Evolutionary conservation across 2,113 vertebrate species (phyloP).

Genomic region (Stomatorhinus ivindoensis): DNA sequence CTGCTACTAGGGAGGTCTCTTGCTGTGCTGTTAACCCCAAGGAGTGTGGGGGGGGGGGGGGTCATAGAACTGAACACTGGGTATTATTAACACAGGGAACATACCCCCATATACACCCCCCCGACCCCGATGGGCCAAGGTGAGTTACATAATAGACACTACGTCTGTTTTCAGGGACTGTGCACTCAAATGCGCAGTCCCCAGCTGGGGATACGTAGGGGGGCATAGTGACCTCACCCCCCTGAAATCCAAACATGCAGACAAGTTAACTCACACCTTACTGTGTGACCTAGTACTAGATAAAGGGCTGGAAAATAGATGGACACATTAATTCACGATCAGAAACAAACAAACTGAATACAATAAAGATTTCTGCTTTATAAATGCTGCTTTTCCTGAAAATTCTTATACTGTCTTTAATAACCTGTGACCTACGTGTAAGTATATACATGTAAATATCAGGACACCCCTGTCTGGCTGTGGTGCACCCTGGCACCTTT

Average conservation of each 20-base stretch:
- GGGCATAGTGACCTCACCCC: neutral
- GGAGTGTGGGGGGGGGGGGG: neutral
- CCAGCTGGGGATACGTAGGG: neutral
- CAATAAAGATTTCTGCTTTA: neutral
- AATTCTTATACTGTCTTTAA: neutral
- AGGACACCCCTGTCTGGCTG: neutral
- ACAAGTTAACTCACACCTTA: neutral
- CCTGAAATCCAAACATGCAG: neutral
- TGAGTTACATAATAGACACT: conserved; percentile 30
- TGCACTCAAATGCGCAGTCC: neutral
- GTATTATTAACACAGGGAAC: conserved; percentile 43
- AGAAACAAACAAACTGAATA: neutral
- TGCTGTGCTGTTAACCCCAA: neutral
- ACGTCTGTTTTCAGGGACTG: neutral
- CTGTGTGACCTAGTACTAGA: neutral
- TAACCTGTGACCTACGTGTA: neutral
- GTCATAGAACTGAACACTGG: neutral
- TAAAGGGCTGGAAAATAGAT: neutral
- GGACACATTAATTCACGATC: neutral
- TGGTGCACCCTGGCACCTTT: neutral
- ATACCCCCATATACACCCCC: conserved; percentile 25
- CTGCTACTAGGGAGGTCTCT: neutral
- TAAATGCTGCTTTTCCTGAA: neutral
- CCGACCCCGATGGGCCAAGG: conserved; percentile 4
- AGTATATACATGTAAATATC: neutral